Evolutionary conservation across 2,888 invertebrate genomes (phyloP).

Genomic region (Sinohyriopsis cumingii): DNA sequence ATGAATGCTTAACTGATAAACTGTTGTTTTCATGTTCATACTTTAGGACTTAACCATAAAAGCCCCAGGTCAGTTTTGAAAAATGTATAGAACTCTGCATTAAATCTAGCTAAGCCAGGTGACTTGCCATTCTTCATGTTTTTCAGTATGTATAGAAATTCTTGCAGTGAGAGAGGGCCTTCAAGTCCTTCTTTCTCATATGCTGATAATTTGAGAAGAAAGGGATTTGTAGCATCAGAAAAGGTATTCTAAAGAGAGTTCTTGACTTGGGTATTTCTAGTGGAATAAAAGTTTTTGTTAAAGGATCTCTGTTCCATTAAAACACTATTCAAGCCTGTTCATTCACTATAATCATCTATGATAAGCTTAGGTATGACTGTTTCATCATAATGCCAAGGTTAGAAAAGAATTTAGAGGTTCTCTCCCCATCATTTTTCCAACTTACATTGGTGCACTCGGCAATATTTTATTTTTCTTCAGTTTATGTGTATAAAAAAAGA

Average conservation of each 20-base stretch:
- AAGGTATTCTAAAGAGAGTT: constrained; percentile 2
- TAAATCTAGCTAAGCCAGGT: constrained; percentile 3
- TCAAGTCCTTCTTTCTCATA: constrained; percentile 2
- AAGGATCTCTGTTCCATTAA: constrained; percentile 5
- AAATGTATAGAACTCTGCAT: constrained; percentile 1
- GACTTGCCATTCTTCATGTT: constrained; percentile 8
- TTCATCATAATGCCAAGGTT: neutral
- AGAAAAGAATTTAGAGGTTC: neutral
- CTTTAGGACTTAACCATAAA: neutral
- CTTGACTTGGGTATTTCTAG: constrained; percentile 2
- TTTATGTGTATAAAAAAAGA: too few species aligned
- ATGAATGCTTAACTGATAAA: neutral
- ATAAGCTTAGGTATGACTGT: neutral
- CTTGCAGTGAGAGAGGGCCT: neutral
- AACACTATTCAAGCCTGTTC: neutral
- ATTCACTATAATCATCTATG: neutral
- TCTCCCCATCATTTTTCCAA: neutral
- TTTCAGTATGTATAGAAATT: constrained; percentile 10
- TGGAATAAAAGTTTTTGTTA: constrained; percentile 2
- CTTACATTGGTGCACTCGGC: neutral
- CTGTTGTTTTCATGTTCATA: neutral
- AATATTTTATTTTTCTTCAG: too few species aligned
- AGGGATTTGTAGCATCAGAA: constrained; percentile 3
- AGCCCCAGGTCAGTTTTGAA: too few species aligned
- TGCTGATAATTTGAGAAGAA: constrained; percentile 2